These are phyloP conservation scores for Eurytoma californica DNA, from an alignment of 2,888 invertebrate species.

Conservation along the genomic window DNA sequence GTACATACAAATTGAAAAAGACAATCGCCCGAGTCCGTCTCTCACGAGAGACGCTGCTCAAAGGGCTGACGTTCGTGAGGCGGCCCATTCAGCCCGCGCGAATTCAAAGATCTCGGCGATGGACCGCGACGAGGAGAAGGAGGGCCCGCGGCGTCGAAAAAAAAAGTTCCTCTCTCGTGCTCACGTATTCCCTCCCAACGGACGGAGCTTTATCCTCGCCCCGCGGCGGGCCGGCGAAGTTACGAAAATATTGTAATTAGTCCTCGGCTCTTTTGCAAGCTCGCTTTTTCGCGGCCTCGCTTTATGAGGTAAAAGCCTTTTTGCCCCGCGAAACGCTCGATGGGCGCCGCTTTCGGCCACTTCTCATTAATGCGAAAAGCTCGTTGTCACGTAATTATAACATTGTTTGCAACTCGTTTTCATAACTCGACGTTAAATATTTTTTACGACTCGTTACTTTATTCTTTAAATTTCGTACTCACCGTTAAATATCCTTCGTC, in stretches of 20 bases:
- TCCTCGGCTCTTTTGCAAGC: neutral
- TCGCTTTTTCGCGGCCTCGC: neutral
- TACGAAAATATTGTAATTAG: constrained; percentile 45
- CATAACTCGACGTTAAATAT: constrained; percentile 18
- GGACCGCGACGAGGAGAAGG: constrained; percentile 8
- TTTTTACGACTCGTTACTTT: constrained; percentile 5
- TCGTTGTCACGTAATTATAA: no score
- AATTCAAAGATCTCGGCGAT: constrained; percentile 40
- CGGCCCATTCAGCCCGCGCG: constrained; percentile 37
- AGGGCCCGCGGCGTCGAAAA: neutral
- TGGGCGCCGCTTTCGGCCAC: neutral
- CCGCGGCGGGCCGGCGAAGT: neutral
- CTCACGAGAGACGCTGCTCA: neutral
- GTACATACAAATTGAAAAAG: constrained; percentile 35
- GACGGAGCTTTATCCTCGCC: neutral
- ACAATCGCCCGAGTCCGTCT: constrained; percentile 27
- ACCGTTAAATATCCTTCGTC: no score
- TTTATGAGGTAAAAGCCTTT: no score
- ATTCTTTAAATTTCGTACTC: neutral
- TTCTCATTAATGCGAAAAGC: neutral
- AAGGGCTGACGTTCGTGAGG: neutral
- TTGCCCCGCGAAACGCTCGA: no score
- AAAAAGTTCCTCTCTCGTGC: constrained; percentile 27
- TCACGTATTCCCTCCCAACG: constrained; percentile 1
- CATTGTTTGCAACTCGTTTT: constrained; percentile 21